Base-by-base conservation (phyloP, 1,140 invertebrate species). In the Drosophila lowei region DNA sequence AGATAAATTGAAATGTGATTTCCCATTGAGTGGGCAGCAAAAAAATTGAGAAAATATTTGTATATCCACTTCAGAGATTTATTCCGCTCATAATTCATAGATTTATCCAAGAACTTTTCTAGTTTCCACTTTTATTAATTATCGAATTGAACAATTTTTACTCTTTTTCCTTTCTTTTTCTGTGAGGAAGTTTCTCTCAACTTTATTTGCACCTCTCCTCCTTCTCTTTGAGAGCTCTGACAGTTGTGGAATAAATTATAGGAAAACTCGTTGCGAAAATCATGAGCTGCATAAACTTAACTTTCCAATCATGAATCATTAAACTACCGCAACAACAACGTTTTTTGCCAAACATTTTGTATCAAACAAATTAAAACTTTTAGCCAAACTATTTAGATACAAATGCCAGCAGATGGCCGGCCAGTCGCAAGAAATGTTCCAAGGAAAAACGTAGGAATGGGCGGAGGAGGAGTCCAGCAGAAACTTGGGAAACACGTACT, bases 221-320 rank as follows among this genome's bases (percentile, higher is more conserved):
- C 60, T 41, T 23, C 43, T 42, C 28, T 23, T 8, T 30, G 8
- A 30, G 21, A 25, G 53, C 42, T 18, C 43, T 54, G 58, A 59
- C 72, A 50, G 25, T 58, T 44, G 55, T 11, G 44, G 44, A 56
- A 72, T 79, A 75, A 78, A 72, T 77, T 60, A 77, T 46, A 42
- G 42, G 21, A 15, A 38, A 63, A 54, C 67, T 77, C n/a, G 55
- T 23, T 11, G 42, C 49, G 59, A 52, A 66, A 80, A 80, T 65
- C 77, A 68, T 64, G 66, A 72, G 42, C 71, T 58, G 64, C 68
- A 77, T 47, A 67, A 73, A 72, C 65, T 43, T 53, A 68, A 77
- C 67, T 81, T 77, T 77, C 72, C 61, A 76, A 80, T 80, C 72
- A 80, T 80, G 77, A 80, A 80, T 80, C 78, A 80, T 80, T 81